Base-by-base conservation (phyloP, 2,113 vertebrate genomes). In the Misgurnus anguillicaudatus region DNA sequence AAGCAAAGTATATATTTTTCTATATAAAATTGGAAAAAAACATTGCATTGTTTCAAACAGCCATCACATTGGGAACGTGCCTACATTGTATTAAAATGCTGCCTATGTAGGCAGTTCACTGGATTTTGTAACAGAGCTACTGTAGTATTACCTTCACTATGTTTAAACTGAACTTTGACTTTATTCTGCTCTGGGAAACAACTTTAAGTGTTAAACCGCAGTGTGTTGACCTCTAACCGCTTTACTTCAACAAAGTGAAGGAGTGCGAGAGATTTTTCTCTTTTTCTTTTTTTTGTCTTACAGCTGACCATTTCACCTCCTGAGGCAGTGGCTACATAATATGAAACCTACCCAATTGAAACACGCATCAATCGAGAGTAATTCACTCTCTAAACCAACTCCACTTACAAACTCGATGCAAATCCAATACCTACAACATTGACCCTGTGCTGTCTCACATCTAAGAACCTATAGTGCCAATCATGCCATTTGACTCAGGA, bases 341-440 rank as follows among this genome's bases (percentile, higher is more conserved):
- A 65, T 14, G 60, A 51, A 64, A 76, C 61, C 61, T 16, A 36
- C n/a, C 42, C 72, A 48, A 62, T 1, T 4, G 47, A 76, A 31
- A 64, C 42, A 75, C 31, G 9, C 74, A 76, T 76, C 74, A 76
- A 53, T 76, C 74, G 16, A 39, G 61, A 6, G 6, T 65, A 76
- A 76, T 76, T 39, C 74, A 76, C 74, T 76, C 74, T 64, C 45
- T 53, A 45, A 64, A 45, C 9, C 45, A 76, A 76, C 74, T 76
- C 47, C 74, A 48, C 31, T 65, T 65, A 53, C 61, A 76, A 64
- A 63, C 61, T 76, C 74, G 19, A 76, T 76, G 74, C 74, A 76
- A 76, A 76, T 76, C 10, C 61, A 76, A 76, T 76, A 53, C 31
- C 0, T 48, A 9, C 13, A 21, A 31, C 64, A 76, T 76, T 76